Base-by-base conservation (phyloP, 1,140 invertebrate genomes). In the Stegodyphus dumicola region DNA sequence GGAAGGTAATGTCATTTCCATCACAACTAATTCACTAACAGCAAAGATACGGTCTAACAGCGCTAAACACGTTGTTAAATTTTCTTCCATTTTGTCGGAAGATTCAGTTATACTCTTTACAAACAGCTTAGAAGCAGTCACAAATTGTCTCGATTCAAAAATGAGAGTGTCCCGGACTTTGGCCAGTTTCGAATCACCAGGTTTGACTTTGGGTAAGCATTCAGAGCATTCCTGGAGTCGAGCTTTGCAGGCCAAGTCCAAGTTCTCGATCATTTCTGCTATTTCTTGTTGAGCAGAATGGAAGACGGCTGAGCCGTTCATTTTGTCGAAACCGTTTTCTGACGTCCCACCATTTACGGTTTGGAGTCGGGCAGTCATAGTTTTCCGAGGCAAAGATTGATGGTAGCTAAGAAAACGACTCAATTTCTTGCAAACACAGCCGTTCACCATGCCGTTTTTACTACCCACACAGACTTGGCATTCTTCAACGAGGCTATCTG, bases 121-220 rank as follows among this genome's bases (percentile, higher is more conserved):
- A 85, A 97, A 92, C 56, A 94, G 91, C 88, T 97, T 95, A 10
- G 95, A 96, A 52, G 95, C 94, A 0, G 94, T 95, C 64, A 97
- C 95, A 88, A 97, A 93, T 13, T 95, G 93, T 78, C 95, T 92
- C 0, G 95, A 94, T 90, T 96, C 95, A 53, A 93, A 92, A 0
- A 95, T 94, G 15, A 97, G 90, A 88, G 94, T 93, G 86, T 95
- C 95, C 88, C 94, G 93, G 7, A 94, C 94, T n/a, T 94, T 85
- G 6, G 18, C 85, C 15, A 86, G 86, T 17, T 88, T 88, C 18
- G 75, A 51, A 10, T 70, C 13, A 33, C 73, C 81, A 11, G 60
- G 65, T 15, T 67, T 18, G 4, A 53, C 52, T 48, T 52, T 67
- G 15, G 75, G 74, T 1, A 85, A 65, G 10, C 76, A 77, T 49